These are phyloP conservation scores for Latheticus oryzae DNA, from an alignment of 2,888 invertebrate genomes.

Conservation along the genomic window DNA sequence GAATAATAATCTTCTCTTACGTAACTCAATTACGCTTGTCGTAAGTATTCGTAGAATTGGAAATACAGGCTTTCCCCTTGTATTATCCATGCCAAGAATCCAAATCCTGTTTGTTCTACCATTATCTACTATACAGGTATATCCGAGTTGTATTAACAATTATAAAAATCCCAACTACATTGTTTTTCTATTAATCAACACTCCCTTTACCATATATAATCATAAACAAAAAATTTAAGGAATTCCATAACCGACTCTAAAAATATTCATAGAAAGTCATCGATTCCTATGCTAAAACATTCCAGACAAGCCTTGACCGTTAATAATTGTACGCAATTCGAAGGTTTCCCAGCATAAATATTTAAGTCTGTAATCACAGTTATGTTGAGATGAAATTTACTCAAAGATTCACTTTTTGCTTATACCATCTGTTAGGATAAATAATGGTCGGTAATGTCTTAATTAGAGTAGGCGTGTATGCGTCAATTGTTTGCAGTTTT, in stretches of 20 bases:
- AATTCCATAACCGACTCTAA: conserved; percentile 6
- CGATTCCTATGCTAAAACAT: conserved; percentile 13
- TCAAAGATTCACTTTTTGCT: too few relatives aligned
- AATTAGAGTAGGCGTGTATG: conserved; percentile 3
- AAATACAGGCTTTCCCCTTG: conserved; percentile 12
- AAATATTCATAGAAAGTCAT: conserved; percentile 12
- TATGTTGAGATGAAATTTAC: too few relatives aligned
- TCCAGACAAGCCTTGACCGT: conserved; percentile 25
- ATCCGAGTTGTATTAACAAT: too few relatives aligned
- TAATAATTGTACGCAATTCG: conserved; percentile 4
- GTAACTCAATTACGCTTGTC: conserved; percentile 6
- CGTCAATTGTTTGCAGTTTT: conserved; percentile 2
- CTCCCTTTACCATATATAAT: too few relatives aligned
- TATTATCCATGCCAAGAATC: background rate
- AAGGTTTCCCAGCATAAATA: too few relatives aligned
- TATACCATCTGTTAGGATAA: too few relatives aligned
- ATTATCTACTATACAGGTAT: too few relatives aligned
- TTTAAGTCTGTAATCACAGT: too few relatives aligned
- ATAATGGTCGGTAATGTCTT: conserved; percentile 2
- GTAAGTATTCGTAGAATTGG: conserved; percentile 5
- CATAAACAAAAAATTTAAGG: conserved; percentile 1
- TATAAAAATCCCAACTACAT: too few relatives aligned
- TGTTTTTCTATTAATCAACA: too few relatives aligned
- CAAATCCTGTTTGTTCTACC: too few relatives aligned
- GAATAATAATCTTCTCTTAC: conserved; percentile 3